These are phyloP conservation scores for Euzophera pinguis DNA, from an alignment of 2,888 invertebrate genomes.

Conservation along the genomic window DNA sequence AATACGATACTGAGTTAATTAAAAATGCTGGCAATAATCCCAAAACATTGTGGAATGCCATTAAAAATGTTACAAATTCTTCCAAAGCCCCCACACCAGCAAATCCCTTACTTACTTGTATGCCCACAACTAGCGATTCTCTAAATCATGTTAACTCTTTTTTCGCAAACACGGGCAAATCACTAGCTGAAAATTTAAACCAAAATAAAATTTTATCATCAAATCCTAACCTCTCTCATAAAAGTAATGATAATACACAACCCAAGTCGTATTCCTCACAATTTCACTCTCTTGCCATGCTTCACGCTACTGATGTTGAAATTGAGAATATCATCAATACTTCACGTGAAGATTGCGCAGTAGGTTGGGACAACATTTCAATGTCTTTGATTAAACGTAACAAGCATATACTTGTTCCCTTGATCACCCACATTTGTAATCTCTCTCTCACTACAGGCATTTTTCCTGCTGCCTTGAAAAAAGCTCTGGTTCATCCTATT, in stretches of 20 bases:
- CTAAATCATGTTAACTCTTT: neutral
- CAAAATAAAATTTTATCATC: neutral
- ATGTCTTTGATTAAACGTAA: too few relatives aligned
- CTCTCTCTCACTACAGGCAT: too few relatives aligned
- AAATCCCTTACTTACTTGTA: neutral
- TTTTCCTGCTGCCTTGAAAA: too few relatives aligned
- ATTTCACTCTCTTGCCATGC: neutral
- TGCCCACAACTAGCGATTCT: neutral
- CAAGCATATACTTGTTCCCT: too few relatives aligned
- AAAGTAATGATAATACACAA: too few relatives aligned
- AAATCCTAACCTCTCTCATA: neutral
- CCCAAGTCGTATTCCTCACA: neutral
- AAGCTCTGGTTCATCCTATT: too few relatives aligned
- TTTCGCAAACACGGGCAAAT: neutral
- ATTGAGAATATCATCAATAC: neutral
- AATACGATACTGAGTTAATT: neutral
- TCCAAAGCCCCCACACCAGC: neutral
- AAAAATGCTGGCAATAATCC: neutral
- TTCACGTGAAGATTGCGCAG: too few relatives aligned
- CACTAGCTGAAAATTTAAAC: neutral
- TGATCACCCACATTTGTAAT: too few relatives aligned
- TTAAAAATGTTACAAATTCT: neutral
- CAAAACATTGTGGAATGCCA: neutral
- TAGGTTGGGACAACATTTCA: too few relatives aligned
- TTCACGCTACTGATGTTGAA: neutral